These are phyloP conservation scores for Anguilla anguilla DNA, from an alignment of 2,797 vertebrate genomes.

Conservation along the genomic window DNA sequence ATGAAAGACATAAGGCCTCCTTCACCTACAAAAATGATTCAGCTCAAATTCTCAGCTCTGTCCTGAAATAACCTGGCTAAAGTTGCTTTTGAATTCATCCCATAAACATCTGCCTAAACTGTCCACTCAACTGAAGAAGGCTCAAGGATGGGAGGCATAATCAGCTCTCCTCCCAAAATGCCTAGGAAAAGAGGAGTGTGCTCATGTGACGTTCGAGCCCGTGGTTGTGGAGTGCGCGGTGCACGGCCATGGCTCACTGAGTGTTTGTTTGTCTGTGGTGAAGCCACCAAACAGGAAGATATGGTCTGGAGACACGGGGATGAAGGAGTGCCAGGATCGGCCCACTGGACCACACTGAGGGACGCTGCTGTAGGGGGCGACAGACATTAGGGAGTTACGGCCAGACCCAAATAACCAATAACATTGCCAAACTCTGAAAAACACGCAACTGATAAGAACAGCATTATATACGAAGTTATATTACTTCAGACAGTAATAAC, in stretches of 20 bases:
- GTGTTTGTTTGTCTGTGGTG: slow-evolving; percentile 90
- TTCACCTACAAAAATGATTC: no score
- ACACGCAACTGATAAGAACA: neutral
- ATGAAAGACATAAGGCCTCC: no score
- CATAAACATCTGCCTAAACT: neutral
- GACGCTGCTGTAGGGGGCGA: slow-evolving; percentile 59
- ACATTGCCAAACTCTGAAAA: neutral
- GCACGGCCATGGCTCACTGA: slow-evolving; percentile 78
- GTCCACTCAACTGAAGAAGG: neutral
- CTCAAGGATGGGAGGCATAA: neutral
- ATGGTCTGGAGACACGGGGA: slow-evolving; percentile 84
- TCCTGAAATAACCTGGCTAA: neutral
- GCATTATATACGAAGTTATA: neutral
- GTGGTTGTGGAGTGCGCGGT: neutral
- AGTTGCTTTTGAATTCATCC: neutral
- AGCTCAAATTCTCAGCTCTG: neutral
- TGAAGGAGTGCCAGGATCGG: slow-evolving; percentile 94
- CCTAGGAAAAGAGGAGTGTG: neutral
- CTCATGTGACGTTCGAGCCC: neutral
- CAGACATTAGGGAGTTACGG: neutral
- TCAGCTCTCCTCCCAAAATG: neutral
- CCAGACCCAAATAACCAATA: neutral
- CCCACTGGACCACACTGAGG: slow-evolving; percentile 83
- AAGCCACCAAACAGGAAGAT: slow-evolving; percentile 97
- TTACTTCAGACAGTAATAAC: neutral